Evolutionary conservation across 2,797 vertebrate species (phyloP), one percentile per base, ranked within the genome.

Genomic region (Pempheris klunzingeri): DNA sequence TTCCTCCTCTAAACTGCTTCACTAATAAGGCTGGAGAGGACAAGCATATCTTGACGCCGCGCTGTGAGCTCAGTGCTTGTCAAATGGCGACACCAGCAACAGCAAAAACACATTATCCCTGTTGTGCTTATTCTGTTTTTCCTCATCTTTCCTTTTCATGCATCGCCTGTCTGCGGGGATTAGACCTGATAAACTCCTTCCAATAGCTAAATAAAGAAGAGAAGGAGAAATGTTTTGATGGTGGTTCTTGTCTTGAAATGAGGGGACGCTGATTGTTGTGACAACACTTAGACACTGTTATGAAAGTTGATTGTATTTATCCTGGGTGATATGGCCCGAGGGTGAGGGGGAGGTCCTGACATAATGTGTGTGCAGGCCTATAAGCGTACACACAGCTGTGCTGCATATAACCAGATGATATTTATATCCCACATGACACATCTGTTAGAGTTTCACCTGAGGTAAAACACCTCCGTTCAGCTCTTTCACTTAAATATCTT

Each of bases 71-170:
- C 81, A 61, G 77, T 39, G 3, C 59, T 69, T 86, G 81, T 90
- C 84, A 84, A 69, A 80, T 64, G 73, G 69, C 2, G 32, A 82
- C 82, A 81, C 65, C 73, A 36, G 81, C 68, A 78, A 92, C 91
- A 89, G 75, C 50, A 85, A 83, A 92, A 90, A 71, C 76, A 87
- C 90, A 92, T 93, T 90, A 92, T 77, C 82, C 54, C 59, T 18
- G 18, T 49, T 74, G 60, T 73, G 74, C 70, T 80, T 44, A 50
- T 76, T 78, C 75, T 76, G 62, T 70, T 78, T 71, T 55, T 71
- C 54, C 53, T 78, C 74, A 62, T 81, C 67, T 54, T 41, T 81
- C 59, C 34, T 74, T 61, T 87, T 74, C 46, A 47, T 77, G 53
- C 75, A 52, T 41, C 4, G 36, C 32, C 74, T 82, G 74, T 77